Evolutionary conservation across 1,140 invertebrate genomes (phyloP).

Genomic region (Drosophila tropicalis): DNA sequence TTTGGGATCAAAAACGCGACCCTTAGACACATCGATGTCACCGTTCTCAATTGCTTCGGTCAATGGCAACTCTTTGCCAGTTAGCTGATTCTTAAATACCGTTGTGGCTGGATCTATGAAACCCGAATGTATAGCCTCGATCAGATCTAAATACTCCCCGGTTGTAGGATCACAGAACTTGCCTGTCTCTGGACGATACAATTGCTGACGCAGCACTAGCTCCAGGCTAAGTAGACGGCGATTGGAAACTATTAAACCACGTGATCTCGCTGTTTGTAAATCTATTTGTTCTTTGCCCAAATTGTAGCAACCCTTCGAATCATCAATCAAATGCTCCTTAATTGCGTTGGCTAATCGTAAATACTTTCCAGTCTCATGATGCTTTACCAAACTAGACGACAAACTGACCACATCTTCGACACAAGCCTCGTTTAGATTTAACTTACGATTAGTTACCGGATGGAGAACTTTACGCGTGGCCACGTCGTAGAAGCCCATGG

Average conservation of each 20-base stretch:
- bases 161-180: slow-evolving; percentile 90
- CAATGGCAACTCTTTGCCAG: slow-evolving; percentile 89
- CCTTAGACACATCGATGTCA: slow-evolving; percentile 90
- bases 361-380: slow-evolving; percentile 88
- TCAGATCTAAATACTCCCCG: slow-evolving; percentile 88
- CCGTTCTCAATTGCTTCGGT: slow-evolving; percentile 90
- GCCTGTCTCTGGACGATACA: slow-evolving; percentile 91
- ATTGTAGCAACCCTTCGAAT: slow-evolving; percentile 87
- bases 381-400: slow-evolving; percentile 90
- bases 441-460: slow-evolving; percentile 90
- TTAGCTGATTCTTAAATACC: slow-evolving; percentile 89
- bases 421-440: slow-evolving; percentile 92
- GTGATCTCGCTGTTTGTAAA: slow-evolving; percentile 88
- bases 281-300: slow-evolving; percentile 87
- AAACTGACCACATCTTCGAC: slow-evolving; percentile 92
- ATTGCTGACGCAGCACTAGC: slow-evolving; percentile 89
- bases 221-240: slow-evolving; percentile 89
- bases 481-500: slow-evolving; percentile 91
- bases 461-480: slow-evolving; percentile 90
- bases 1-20: slow-evolving; percentile 90
- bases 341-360: slow-evolving; percentile 91
- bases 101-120: slow-evolving; percentile 91
- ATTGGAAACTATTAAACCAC: slow-evolving; percentile 90
- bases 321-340: slow-evolving; percentile 89
- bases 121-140: slow-evolving; percentile 88